A percentile compares a stretch with the other conserved stretches of the same genome.
phyloP scores from a whole-genome alignment of 2,888 invertebrate genomes.

The Brenthis daphne region DNA sequence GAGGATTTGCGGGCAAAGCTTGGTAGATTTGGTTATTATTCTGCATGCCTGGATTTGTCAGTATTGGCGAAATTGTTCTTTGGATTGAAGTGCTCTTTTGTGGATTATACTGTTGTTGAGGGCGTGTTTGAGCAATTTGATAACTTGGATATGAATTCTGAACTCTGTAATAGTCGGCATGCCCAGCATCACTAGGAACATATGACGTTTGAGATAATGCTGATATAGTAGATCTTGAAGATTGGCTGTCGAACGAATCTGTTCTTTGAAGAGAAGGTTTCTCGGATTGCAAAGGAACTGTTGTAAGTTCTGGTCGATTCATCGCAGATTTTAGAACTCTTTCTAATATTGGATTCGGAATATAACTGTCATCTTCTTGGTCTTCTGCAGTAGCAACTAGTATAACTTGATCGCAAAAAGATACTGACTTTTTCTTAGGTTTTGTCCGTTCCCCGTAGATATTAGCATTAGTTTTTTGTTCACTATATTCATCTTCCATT shows the following conservation, averaged over 20 bases:
- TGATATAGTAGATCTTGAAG: constrained; percentile 77
- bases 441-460: constrained; percentile 79
- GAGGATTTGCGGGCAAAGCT: constrained; percentile 57
- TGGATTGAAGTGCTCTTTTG: constrained; percentile 65
- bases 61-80: constrained; percentile 60
- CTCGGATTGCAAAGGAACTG: constrained; percentile 75
- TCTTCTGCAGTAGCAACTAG: constrained; percentile 96
- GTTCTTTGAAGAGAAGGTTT: constrained; percentile 74
- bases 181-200: constrained; percentile 58
- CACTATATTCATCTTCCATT: constrained; percentile 66
- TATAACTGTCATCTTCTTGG: constrained; percentile 94
- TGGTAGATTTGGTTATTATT: constrained; percentile 68
- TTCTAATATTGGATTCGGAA: constrained; percentile 94
- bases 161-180: constrained; percentile 67
- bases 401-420: constrained; percentile 97
- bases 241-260: constrained; percentile 79
- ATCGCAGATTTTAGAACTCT: constrained; percentile 91
- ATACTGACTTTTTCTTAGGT: constrained; percentile 95
- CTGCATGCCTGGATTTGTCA: constrained; percentile 49
- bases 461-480: constrained; percentile 61
- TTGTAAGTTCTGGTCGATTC: constrained; percentile 85
- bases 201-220: constrained; percentile 73
- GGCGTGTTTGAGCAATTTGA: constrained; percentile 62
- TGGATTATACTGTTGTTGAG: constrained; percentile 63
- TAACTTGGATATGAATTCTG: constrained; percentile 69